Evolutionary conservation across 2,888 invertebrate species (phyloP).

Genomic region (Drosophila sordidula): DNA sequence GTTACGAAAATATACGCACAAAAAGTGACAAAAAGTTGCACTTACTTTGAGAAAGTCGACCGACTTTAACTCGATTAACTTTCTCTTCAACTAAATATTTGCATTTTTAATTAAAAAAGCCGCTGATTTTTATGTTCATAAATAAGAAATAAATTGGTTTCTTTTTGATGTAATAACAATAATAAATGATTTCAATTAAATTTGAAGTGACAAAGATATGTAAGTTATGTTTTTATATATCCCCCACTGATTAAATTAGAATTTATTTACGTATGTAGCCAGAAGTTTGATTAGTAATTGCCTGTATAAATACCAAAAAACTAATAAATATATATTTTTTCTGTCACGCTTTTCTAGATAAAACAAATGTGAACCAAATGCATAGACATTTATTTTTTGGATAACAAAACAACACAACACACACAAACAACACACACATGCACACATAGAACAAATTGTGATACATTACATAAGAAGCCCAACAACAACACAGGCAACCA

Average conservation of each 20-base stretch:
- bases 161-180: background rate
- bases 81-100: constrained; percentile 42
- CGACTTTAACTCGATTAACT: constrained; percentile 26
- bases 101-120: constrained; percentile 22
- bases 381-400: constrained; percentile 37
- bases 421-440: constrained; percentile 14
- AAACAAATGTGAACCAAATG: constrained; percentile 62
- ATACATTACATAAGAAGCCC: constrained; percentile 44
- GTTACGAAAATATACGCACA: background rate
- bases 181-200: background rate
- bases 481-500: constrained; percentile 7
- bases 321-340: constrained; percentile 8
- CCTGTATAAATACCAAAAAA: constrained; percentile 1
- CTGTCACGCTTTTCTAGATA: constrained; percentile 41
- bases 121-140: background rate
- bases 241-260: background rate
- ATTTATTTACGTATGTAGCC: background rate
- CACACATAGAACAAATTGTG: constrained; percentile 60
- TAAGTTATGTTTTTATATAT: background rate
- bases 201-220: background rate
- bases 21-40: constrained; percentile 1
- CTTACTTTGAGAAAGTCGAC: constrained; percentile 26
- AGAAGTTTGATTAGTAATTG: background rate
- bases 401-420: constrained; percentile 31
- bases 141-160: background rate